Evolutionary conservation across 1,140 invertebrate genomes (phyloP).

Genomic region (Caerostris darwini): DNA sequence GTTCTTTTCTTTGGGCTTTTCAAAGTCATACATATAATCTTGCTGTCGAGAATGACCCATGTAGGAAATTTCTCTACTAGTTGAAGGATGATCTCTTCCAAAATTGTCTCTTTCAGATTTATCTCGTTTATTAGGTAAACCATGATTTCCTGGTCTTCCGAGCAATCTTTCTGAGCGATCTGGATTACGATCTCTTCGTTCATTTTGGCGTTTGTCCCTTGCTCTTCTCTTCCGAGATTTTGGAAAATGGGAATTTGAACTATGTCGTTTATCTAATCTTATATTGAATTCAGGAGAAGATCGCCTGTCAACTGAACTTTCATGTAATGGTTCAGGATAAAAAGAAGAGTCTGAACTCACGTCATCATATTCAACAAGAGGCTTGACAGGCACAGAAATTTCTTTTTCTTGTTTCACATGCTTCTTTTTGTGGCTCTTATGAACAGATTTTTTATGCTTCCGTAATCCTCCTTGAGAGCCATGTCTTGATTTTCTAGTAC

Average conservation of each 20-base stretch:
- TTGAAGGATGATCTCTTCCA: constrained; percentile 55
- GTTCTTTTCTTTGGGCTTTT: constrained; percentile 46
- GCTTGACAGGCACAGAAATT: constrained; percentile 58
- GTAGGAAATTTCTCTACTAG: constrained; percentile 36
- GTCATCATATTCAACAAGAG: constrained; percentile 89
- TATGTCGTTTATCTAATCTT: constrained; percentile 84
- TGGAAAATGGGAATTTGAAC: constrained; percentile 78
- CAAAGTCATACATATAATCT: constrained; percentile 23
- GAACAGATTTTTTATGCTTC: constrained; percentile 75
- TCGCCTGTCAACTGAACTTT: constrained; percentile 87
- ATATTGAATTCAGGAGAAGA: constrained; percentile 83
- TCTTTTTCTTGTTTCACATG: constrained; percentile 60
- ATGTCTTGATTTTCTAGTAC: constrained; percentile 50
- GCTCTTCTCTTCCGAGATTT: constrained; percentile 69
- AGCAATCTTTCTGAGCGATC: not conserved
- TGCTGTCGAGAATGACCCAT: constrained; percentile 28
- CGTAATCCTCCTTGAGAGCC: constrained; percentile 39
- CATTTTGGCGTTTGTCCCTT: constrained; percentile 40
- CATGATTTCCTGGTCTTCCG: not conserved
- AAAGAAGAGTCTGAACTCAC: constrained; percentile 91
- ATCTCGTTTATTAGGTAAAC: constrained; percentile 43
- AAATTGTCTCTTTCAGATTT: constrained; percentile 50
- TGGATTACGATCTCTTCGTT: constrained; percentile 56
- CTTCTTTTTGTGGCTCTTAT: constrained; percentile 77
- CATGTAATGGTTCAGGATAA: constrained; percentile 91